Base-by-base conservation (phyloP, 2,888 invertebrate genomes). In the Cremastinae sp. region DNA sequence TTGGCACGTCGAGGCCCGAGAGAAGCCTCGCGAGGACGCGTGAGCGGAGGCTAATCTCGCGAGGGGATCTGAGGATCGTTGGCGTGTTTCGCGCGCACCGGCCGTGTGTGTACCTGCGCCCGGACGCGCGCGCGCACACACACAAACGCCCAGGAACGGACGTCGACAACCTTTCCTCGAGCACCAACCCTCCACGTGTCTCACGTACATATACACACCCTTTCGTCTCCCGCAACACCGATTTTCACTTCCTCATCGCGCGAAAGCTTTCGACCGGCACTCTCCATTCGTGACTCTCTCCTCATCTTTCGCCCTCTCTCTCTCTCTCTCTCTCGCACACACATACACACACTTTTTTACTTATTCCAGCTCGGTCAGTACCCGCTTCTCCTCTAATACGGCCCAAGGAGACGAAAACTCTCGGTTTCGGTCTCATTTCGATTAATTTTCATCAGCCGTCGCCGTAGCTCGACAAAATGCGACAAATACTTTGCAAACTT, bases 31-130 rank as follows among this genome's bases (percentile, higher is more conserved):
- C 66, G 58, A 45, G 73, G 76, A 87, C 88, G 88, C 89, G 88
- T 89, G 88, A 88, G 89, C 86, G 88, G n/a, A 88, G 87, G 86
- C 88, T 85, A 89, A 89, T 89, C 89, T 89, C 85, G 83, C 84
- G 85, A 88, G 89, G 89, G 89, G 89, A 89, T 89, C 89, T 86
- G 88, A 88, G 88, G 88, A 89, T 89, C 88, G 88, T 83, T 89
- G 88, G 89, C 89, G 89, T 89, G 89, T 88, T 88, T 86, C 86
- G 82, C 87, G 82, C 85, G 79, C 83, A 83, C 84, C 85, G 86
- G 84, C 87, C 85, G 74, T 65, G 74, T 65, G 74, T 65, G 58
- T 14, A 69, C 38, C 51, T 20, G 28, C 12, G 16, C 45, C 10
- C 14, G n/a, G n/a, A n/a, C 77, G 69, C 58, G 54, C 73, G 77